Base-by-base conservation (phyloP, 2,113 vertebrate species). In the Pterocles burchelli region DNA sequence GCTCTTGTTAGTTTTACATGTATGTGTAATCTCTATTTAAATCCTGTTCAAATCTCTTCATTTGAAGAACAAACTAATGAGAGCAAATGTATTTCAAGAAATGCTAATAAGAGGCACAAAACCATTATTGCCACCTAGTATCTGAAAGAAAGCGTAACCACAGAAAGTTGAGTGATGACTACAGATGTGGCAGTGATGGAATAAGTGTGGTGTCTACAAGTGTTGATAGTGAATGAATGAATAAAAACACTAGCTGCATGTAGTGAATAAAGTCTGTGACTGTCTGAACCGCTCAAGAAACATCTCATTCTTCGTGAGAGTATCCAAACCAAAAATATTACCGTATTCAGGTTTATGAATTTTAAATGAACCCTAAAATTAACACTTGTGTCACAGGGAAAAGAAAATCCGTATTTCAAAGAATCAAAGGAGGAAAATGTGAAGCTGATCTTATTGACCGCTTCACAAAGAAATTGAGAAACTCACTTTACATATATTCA, bases 361-460 rank as follows among this genome's bases (percentile, higher is more conserved):
- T 94, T 92, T 92, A 95, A 93, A 91, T 95, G 48, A 96, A 95
- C 52, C 45, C 36, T 85, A 91, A 96, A 95, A 97, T 95, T 89
- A 96, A 92, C 52, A 82, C 28, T 68, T 93, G 71, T 93, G 63
- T 91, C 49, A 85, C 8, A 9, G 76, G 51, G 3, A 0, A 14
- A 21, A 14, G 49, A 54, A 17, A 51, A 72, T 63, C 31, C 11
- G 1, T 87, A 38, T 82, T 92, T 86, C 29, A 88, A 70, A 89
- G 31, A 93, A 92, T 91, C 76, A 93, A 86, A 92, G 73, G 41
- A 80, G 65, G 54, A 67, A 93, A 92, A 91, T 1, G 0, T 66
- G 78, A 88, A 91, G 36, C 38, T 90, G 68, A 48, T 89, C 33
- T 90, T 94, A 86, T 72, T 96, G 91, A 94, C 81, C 88, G n/a